phyloP scores from a whole-genome alignment of 2,113 vertebrate genomes.

The Saccopteryx leptura region DNA sequence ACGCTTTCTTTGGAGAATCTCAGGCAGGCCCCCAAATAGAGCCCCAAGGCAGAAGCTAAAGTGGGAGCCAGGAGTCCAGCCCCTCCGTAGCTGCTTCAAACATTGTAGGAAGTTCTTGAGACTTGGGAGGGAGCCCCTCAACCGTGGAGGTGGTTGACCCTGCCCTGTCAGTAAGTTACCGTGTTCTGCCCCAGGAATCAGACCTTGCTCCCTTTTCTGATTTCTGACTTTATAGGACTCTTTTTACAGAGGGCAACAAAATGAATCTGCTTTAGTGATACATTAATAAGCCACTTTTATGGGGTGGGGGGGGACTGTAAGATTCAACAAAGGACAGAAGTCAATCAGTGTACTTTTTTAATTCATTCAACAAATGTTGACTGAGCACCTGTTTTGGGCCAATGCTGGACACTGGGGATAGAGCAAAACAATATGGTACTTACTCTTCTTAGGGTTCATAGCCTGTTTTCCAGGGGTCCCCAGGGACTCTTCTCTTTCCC shows the following conservation, averaged over 20 bases:
- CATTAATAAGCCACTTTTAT: neutral
- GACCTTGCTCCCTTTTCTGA: neutral
- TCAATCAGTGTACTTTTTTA: neutral
- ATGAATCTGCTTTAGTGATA: conserved; percentile 17
- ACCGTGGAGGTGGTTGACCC: neutral
- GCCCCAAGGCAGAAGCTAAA: neutral
- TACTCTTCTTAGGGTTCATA: neutral
- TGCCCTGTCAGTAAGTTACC: neutral
- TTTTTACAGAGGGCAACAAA: neutral
- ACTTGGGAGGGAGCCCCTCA: neutral
- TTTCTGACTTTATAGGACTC: conserved; percentile 13
- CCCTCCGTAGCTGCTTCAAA: neutral
- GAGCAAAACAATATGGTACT: neutral
- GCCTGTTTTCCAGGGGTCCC: neutral
- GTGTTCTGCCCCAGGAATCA: neutral
- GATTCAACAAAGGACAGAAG: conserved; percentile 23
- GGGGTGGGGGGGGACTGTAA: neutral
- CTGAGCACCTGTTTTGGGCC: neutral
- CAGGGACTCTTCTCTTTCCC: neutral
- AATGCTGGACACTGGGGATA: neutral
- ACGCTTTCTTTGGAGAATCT: conserved; percentile 44
- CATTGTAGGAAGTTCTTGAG: neutral
- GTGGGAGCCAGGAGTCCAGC: neutral
- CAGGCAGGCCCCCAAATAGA: neutral
- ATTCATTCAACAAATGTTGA: neutral